phyloP scores from a whole-genome alignment of 2,888 invertebrate genomes.

The Scrobipalpa atriplicella region DNA sequence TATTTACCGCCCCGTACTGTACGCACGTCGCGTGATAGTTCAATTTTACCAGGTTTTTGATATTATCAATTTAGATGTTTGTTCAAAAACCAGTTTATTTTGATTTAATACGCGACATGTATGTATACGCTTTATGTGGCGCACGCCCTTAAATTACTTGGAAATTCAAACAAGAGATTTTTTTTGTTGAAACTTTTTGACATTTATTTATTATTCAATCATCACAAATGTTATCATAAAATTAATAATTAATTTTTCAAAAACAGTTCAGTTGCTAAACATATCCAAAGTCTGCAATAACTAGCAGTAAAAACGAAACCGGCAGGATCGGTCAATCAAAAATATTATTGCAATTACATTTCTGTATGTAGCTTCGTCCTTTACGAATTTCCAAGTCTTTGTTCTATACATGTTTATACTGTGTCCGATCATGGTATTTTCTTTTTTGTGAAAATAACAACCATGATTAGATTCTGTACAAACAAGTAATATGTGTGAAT shows the following conservation, averaged over 20 bases:
- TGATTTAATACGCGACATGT: background rate
- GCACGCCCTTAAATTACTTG: background rate
- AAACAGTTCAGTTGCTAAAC: background rate
- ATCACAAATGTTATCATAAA: background rate
- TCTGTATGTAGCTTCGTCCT: background rate
- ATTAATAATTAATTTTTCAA: background rate
- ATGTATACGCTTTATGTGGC: background rate
- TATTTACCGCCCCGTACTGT: too few relatives aligned
- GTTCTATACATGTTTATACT: background rate
- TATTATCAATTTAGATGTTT: background rate
- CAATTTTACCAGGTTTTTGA: too few relatives aligned
- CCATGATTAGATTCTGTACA: background rate
- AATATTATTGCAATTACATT: background rate
- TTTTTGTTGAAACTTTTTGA: background rate
- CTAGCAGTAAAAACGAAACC: background rate
- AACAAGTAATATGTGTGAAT: conserved; percentile 42
- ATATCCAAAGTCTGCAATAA: background rate
- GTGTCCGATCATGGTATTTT: background rate
- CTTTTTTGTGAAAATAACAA: background rate
- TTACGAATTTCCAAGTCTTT: conserved; percentile 2
- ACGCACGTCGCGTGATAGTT: too few relatives aligned
- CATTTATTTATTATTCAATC: background rate
- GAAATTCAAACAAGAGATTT: background rate
- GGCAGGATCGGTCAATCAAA: background rate
- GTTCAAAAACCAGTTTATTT: background rate